phyloP scores from a whole-genome alignment of 2,888 invertebrate species.

The Pandemis corylana region DNA sequence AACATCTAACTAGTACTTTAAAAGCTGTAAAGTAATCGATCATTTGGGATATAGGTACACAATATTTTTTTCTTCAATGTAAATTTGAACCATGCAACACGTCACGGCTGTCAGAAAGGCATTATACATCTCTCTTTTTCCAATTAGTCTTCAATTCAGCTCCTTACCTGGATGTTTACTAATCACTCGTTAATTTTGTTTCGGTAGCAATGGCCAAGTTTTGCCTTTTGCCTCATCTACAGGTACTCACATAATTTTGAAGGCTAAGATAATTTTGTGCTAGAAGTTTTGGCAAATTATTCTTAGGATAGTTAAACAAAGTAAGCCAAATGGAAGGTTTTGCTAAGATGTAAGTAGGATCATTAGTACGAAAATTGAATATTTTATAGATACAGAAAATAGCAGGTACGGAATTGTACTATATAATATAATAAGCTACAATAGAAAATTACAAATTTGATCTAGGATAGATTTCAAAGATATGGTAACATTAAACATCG shows the following conservation, averaged over 20 bases:
- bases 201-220: background rate
- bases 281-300: background rate
- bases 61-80: background rate
- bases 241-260: background rate
- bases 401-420: conserved; percentile 36
- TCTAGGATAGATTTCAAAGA: conserved; percentile 32
- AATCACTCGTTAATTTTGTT: background rate
- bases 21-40: background rate
- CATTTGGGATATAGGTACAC: background rate
- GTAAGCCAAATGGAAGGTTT: background rate
- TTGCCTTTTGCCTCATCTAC: background rate
- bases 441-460: conserved; percentile 41
- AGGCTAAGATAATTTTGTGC: background rate
- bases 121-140: background rate
- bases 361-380: background rate
- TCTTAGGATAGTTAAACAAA: background rate
- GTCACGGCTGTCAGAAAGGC: background rate
- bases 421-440: conserved; percentile 25
- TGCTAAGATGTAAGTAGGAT: background rate
- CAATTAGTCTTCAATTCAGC: background rate
- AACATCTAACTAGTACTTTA: background rate
- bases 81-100: background rate
- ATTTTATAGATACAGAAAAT: conserved; percentile 16
- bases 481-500: conserved; percentile 20
- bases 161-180: background rate